phyloP scores from a whole-genome alignment of 2,797 vertebrate species.

The Gorsachius magnificus region DNA sequence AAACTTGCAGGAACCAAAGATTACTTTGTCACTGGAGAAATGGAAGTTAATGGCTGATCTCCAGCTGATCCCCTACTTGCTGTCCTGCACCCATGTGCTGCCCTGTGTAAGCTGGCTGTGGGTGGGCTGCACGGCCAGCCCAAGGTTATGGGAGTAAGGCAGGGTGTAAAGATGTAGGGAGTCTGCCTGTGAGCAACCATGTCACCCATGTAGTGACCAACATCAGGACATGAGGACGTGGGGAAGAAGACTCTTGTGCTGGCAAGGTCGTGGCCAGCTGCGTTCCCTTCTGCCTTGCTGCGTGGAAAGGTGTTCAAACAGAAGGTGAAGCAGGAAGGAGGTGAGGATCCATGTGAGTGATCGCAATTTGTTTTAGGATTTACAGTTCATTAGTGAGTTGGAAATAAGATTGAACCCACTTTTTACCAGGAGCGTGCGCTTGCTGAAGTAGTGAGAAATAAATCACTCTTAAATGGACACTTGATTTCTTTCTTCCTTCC shows the following conservation, averaged over 20 bases:
- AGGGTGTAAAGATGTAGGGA: neutral
- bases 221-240: rapidly evolving
- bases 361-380: neutral
- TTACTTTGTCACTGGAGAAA: neutral
- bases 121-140: rapidly evolving
- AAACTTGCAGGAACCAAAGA: neutral
- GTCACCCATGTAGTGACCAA: rapidly evolving
- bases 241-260: neutral
- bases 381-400: neutral
- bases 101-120: no score
- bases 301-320: neutral
- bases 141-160: rapidly evolving
- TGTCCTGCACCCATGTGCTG: neutral
- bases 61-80: neutral
- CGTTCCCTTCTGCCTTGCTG: neutral
- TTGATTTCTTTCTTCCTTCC: neutral
- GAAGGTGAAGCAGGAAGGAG: neutral
- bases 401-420: neutral
- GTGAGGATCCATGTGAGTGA: neutral
- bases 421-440: neutral
- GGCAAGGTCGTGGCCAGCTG: neutral
- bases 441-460: neutral
- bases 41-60: neutral
- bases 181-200: neutral
- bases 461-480: neutral